Percentiles rank a stretch among this genome's conserved stretches.
Conservation (phyloP, 2,797 vertebrate species). For the Dryobates pubescens region DNA sequence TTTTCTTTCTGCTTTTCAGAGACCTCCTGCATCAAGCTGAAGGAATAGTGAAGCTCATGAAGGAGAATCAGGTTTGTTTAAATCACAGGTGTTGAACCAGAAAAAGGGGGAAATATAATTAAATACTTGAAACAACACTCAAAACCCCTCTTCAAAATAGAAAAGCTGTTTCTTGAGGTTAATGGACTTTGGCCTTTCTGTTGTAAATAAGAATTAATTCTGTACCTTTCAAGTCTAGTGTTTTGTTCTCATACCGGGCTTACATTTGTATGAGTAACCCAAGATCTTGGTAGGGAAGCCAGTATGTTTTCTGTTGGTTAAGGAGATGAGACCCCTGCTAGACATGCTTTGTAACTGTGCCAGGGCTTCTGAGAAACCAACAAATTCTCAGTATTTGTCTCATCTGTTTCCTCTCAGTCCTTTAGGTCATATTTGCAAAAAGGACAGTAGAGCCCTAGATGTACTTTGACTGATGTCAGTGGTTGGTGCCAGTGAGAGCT, state of each 20-base stretch:
- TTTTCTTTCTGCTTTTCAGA: slow-evolving; percentile 55
- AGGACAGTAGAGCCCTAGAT: neutral
- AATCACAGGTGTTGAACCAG: neutral
- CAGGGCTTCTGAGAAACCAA: slow-evolving; percentile 36
- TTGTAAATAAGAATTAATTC: neutral
- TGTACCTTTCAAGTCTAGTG: neutral
- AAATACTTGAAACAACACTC: neutral
- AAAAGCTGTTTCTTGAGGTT: neutral
- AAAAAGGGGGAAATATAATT: neutral
- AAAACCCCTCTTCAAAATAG: neutral
- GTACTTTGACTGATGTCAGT: neutral
- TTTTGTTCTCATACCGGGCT: neutral
- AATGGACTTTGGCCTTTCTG: neutral
- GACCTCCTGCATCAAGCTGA: slow-evolving; percentile 70
- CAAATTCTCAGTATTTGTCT: neutral
- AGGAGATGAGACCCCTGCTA: neutral
- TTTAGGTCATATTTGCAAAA: neutral
- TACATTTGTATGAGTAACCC: neutral
- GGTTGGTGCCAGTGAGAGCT: neutral
- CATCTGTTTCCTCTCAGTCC: neutral
- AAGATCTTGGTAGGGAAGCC: neutral
- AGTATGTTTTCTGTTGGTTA: neutral
- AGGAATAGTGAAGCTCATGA: slow-evolving; percentile 73
- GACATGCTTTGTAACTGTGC: neutral
- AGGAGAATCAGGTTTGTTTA: slow-evolving; percentile 68